Base-by-base conservation (phyloP, 2,888 invertebrate species). In the Eupithecia abbreviata region DNA sequence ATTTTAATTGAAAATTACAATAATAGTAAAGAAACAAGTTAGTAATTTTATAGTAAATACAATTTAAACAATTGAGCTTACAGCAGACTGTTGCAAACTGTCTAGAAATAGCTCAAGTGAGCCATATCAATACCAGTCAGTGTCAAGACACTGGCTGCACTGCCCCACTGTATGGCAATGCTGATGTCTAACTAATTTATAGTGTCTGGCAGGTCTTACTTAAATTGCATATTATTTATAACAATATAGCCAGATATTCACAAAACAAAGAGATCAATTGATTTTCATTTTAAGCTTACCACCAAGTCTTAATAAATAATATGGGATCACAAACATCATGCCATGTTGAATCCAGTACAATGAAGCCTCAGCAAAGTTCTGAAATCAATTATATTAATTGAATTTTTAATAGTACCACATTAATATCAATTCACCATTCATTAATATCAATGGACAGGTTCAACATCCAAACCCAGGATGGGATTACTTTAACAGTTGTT, bases 261-360 rank as follows among this genome's bases (percentile, higher is more conserved):
- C 4, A 18, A 58, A 7, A 18, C 7, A 47, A 55, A n/a, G 2
- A 6, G n/a, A 4, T 67, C 18, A 62, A 15, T 58, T 47, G 4
- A 42, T 62, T 47, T 18, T 0, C 9, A 41, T 41, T n/a, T 12
- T 9, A 47, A 41, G 73, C 94, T 92, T 96, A 98, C 98, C 99
- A 95, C 98, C 98, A 90, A 97, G 96, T 91, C 97, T 96, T 88
- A 99, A 95, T 79, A 99, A 96, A 92, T 98, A 99, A 92, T 98
- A 97, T 82, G 99, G 99, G 94, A 98, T 98, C 76, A 99, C 97
- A 92, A 99, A 96, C 97, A 99, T 98, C 96, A 99, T 96, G 82
- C 97, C 97, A 95, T 99, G 99, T 93, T 99, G 99, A 89, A 99
- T 97, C 97, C 98, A 99, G 93, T 99, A 99, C 77, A 98, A 96